These are phyloP conservation scores for Trichopoda pennipes DNA, from an alignment of 2,888 invertebrate species.

Conservation along the genomic window DNA sequence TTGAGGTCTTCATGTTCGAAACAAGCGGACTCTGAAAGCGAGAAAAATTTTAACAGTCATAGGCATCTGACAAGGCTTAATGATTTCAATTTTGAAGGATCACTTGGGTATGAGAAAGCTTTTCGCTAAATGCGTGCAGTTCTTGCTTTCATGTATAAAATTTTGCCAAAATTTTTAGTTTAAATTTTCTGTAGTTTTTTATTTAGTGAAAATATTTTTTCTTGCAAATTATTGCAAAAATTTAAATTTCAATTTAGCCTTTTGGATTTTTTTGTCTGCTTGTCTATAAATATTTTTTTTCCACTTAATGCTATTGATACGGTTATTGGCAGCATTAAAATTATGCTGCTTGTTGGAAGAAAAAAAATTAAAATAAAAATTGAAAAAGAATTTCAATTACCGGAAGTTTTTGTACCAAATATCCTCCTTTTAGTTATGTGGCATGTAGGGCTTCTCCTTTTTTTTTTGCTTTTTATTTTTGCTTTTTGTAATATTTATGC, in stretches of 20 bases:
- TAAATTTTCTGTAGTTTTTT: too few relatives aligned
- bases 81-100: too few relatives aligned
- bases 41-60: too few relatives aligned
- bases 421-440: conserved; percentile 36
- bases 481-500: conserved; percentile 45
- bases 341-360: neutral
- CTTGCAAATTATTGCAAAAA: neutral
- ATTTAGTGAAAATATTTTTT: too few relatives aligned
- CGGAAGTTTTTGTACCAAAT: conserved; percentile 58
- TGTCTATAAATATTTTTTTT: neutral
- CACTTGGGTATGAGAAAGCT: too few relatives aligned
- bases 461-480: too few relatives aligned
- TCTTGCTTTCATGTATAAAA: too few relatives aligned
- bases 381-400: conserved; percentile 65
- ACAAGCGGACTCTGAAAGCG: too few relatives aligned
- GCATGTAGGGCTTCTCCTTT: neutral
- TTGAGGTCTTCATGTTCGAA: too few relatives aligned
- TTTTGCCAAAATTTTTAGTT: too few relatives aligned
- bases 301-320: conserved; percentile 13
- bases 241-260: conserved; percentile 3
- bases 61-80: too few relatives aligned
- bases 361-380: conserved; percentile 6
- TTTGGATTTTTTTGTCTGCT: neutral
- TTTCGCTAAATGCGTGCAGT: too few relatives aligned
- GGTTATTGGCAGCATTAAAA: conserved; percentile 48